Evolutionary conservation across 2,113 vertebrate species (phyloP).

Genomic region (Cyprinodon brontotheroides): DNA sequence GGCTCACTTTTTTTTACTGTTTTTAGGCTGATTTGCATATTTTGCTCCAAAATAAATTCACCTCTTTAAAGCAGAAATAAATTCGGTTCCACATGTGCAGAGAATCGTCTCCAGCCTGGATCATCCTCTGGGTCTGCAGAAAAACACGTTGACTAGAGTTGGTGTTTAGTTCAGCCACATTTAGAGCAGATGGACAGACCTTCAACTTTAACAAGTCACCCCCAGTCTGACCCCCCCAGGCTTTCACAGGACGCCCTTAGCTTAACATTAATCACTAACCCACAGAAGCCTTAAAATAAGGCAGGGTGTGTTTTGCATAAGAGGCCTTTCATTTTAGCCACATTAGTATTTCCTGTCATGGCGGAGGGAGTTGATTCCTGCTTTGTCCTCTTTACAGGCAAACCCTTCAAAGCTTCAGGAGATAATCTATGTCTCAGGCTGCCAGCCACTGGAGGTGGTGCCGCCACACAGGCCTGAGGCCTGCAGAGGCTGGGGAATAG

Average conservation of each 20-base stretch:
- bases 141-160: too few species aligned
- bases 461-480: constrained; percentile 48
- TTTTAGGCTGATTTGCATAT: too few species aligned
- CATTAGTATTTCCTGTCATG: constrained; percentile 49
- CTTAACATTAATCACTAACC: constrained; percentile 30
- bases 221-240: neutral
- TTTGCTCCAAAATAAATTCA: too few species aligned
- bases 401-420: constrained; percentile 54
- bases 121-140: too few species aligned
- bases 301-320: constrained; percentile 39
- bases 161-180: too few species aligned
- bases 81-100: too few species aligned
- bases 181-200: too few species aligned
- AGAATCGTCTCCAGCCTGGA: too few species aligned
- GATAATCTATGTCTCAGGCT: constrained; percentile 49
- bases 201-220: too few species aligned
- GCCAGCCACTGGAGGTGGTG: constrained; percentile 32
- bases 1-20: too few species aligned
- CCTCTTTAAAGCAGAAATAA: too few species aligned
- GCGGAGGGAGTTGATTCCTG: constrained; percentile 5
- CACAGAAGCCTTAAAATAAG: constrained; percentile 11
- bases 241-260: constrained; percentile 20
- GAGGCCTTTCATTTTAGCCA: constrained; percentile 29
- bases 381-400: constrained; percentile 56
- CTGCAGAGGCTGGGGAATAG: constrained; percentile 55